phyloP scores from a whole-genome alignment of 2,797 vertebrate genomes.

The Megaceryle alcyon region DNA sequence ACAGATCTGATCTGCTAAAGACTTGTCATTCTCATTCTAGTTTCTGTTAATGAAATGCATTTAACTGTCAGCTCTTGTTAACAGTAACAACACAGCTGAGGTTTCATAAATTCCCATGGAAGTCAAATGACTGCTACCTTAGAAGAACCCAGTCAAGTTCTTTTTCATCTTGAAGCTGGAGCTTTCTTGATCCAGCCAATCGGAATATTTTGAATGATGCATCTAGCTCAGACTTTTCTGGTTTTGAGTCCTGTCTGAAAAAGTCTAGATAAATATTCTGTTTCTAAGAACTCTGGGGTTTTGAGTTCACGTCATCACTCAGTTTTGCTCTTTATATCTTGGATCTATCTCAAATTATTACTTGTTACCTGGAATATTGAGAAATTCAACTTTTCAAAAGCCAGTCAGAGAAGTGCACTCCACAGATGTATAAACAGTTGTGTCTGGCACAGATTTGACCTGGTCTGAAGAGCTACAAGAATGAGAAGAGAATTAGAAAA shows the following conservation, averaged over 20 bases:
- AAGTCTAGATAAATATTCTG: not conserved
- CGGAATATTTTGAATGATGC: not conserved
- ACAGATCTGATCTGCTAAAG: slow-evolving; percentile 51
- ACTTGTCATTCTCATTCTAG: slow-evolving; percentile 62
- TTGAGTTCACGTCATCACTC: not conserved
- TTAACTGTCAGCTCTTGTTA: slow-evolving; percentile 65
- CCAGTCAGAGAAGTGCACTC: not conserved
- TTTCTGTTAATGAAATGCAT: slow-evolving; percentile 70
- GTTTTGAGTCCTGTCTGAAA: not conserved
- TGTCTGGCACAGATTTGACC: not conserved
- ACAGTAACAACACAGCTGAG: not conserved
- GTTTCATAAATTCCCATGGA: slow-evolving; percentile 58
- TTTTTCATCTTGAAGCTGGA: slow-evolving; percentile 4
- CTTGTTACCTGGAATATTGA: not conserved
- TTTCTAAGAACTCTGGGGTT: not conserved
- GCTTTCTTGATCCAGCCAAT: not conserved
- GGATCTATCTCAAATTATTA: not conserved
- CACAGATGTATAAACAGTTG: not conserved
- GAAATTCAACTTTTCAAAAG: not conserved
- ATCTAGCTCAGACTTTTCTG: not conserved
- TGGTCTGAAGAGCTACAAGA: not conserved
- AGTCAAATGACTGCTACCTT: slow-evolving; percentile 45
- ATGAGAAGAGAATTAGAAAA: not conserved
- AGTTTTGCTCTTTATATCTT: not conserved
- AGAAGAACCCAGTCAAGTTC: not conserved